Percentiles rank a stretch among this genome's conserved stretches.
Conservation (phyloP, 2,797 vertebrate species). For the Phaenicophaeus curvirostris region DNA sequence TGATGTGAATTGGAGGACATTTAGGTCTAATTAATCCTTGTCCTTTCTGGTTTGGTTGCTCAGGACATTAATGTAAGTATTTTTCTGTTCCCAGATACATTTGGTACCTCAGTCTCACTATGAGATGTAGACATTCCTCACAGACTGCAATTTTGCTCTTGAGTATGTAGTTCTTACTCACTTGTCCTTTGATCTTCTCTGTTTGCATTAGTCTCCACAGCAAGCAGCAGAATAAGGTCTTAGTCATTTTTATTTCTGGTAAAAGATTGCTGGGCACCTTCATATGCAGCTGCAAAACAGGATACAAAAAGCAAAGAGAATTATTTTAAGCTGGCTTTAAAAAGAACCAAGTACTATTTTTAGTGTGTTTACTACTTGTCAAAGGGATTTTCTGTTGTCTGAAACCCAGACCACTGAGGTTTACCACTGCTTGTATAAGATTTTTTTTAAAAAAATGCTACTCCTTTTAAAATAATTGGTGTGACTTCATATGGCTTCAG, state of each 20-base stretch:
- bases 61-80: neutral
- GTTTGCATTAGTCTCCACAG: neutral
- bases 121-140: neutral
- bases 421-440: slow-evolving; percentile 84
- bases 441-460: slow-evolving; percentile 52
- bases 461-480: slow-evolving; percentile 36
- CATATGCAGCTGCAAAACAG: slow-evolving; percentile 4
- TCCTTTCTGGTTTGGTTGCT: neutral
- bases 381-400: slow-evolving; percentile 65
- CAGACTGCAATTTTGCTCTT: neutral
- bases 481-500: slow-evolving; percentile 5
- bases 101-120: neutral
- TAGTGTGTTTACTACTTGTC: slow-evolving; percentile 61
- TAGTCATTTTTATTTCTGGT: neutral
- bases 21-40: neutral
- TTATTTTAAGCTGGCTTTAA: slow-evolving; percentile 44
- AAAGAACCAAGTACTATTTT: slow-evolving; percentile 44
- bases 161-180: neutral
- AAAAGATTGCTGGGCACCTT: neutral
- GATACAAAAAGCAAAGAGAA: slow-evolving; percentile 19
- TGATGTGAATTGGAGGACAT: neutral
- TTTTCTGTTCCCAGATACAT: neutral
- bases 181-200: neutral
- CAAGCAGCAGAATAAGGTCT: neutral
- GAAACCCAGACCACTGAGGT: slow-evolving; percentile 74